These are phyloP conservation scores for Chaetops frenatus DNA, from an alignment of 2,113 vertebrate genomes.

Conservation along the genomic window DNA sequence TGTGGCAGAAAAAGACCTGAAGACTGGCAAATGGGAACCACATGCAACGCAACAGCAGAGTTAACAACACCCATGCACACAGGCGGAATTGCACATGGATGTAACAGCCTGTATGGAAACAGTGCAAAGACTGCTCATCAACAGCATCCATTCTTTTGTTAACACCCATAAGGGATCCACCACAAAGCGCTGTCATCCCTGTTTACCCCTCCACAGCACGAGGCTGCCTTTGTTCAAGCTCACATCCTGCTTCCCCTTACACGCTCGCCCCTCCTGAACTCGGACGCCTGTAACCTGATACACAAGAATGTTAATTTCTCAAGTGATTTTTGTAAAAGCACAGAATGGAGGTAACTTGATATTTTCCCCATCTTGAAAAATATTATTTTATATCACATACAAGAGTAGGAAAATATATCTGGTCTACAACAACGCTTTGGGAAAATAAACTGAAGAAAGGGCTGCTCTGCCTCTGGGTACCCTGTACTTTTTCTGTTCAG, in stretches of 20 bases:
- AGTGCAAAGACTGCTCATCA: neutral
- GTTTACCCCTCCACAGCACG: neutral
- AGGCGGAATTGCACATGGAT: neutral
- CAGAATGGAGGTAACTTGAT: neutral
- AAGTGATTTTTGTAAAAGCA: slow-evolving; percentile 15
- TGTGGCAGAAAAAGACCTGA: neutral
- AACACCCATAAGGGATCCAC: neutral
- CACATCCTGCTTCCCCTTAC: neutral
- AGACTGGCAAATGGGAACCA: slow-evolving; percentile 50
- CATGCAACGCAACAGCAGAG: neutral
- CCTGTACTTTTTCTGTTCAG: neutral
- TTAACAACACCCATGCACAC: neutral
- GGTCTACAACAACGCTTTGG: neutral
- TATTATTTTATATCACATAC: neutral
- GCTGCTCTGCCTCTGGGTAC: neutral
- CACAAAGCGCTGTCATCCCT: neutral
- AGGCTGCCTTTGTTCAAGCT: slow-evolving; percentile 5
- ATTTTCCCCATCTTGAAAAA: neutral
- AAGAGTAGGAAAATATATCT: neutral
- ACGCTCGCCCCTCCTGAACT: neutral
- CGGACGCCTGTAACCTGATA: neutral
- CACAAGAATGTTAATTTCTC: slow-evolving; percentile 23
- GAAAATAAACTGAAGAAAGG: neutral
- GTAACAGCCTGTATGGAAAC: neutral
- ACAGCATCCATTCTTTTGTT: neutral